Conservation (phyloP, 2,888 invertebrate species). For the Heliconius cydno region DNA sequence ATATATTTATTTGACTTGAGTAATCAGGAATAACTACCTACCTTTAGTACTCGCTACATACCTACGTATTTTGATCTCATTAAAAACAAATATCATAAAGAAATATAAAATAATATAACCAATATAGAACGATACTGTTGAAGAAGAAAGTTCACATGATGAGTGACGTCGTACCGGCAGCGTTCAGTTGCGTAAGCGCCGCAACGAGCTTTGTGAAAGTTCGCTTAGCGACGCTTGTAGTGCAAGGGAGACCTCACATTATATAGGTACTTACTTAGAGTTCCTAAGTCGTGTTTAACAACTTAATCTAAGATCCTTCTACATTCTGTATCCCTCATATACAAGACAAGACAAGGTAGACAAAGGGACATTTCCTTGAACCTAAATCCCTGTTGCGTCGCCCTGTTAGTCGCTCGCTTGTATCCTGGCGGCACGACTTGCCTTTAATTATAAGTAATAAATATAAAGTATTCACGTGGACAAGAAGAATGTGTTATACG, state of each 20-base stretch:
- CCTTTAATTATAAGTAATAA: too few species aligned
- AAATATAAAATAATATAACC: background rate
- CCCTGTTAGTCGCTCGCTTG: too few species aligned
- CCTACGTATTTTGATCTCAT: background rate
- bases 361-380: too few species aligned
- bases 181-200: slow-evolving; percentile 34
- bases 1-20: background rate
- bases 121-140: background rate
- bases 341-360: too few species aligned
- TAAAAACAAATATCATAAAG: background rate
- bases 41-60: background rate
- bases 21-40: background rate
- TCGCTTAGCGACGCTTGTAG: background rate
- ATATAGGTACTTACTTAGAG: background rate
- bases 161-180: slow-evolving; percentile 23
- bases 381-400: too few species aligned
- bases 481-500: too few species aligned
- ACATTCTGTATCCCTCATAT: too few species aligned
- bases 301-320: too few species aligned
- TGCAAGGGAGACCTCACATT: background rate
- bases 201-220: slow-evolving; percentile 35
- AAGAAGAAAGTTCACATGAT: background rate
- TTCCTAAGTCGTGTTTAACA: too few species aligned
- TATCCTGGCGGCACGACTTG: too few species aligned
- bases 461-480: too few species aligned